Percentiles rank a stretch among this genome's conserved stretches.
phyloP scores from a whole-genome alignment of 2,113 vertebrate genomes.

The Taxidea taxus region DNA sequence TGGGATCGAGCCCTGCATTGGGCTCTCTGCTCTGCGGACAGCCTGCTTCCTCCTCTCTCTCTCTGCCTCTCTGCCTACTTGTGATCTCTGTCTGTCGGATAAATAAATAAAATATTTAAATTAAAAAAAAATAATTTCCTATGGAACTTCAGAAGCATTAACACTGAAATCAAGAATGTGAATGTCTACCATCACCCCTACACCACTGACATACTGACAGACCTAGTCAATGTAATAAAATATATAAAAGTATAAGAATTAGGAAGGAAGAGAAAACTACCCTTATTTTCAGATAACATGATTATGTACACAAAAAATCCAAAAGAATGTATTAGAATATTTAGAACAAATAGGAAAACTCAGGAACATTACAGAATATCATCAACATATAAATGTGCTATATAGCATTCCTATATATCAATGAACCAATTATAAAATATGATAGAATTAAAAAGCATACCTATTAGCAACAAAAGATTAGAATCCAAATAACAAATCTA shows the following conservation, averaged over 20 bases:
- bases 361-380: background rate
- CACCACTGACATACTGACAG: background rate
- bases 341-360: background rate
- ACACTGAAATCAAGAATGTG: background rate
- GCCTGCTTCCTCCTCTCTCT: too few species aligned
- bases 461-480: background rate
- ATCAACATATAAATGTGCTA: background rate
- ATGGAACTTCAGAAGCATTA: background rate
- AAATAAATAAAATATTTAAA: too few species aligned
- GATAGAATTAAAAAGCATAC: background rate
- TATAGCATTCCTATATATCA: background rate
- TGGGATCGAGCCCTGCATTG: too few species aligned
- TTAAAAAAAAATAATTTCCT: background rate
- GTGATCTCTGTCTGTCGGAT: too few species aligned
- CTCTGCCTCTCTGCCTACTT: too few species aligned
- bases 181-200: background rate
- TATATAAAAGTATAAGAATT: background rate
- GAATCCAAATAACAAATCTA: background rate
- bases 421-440: background rate
- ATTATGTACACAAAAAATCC: background rate
- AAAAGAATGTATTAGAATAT: background rate
- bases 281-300: background rate
- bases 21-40: too few species aligned
- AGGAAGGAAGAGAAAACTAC: background rate
- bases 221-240: background rate